Evolutionary conservation across 2,113 vertebrate species (phyloP).

Genomic region (Lepus timidus): DNA sequence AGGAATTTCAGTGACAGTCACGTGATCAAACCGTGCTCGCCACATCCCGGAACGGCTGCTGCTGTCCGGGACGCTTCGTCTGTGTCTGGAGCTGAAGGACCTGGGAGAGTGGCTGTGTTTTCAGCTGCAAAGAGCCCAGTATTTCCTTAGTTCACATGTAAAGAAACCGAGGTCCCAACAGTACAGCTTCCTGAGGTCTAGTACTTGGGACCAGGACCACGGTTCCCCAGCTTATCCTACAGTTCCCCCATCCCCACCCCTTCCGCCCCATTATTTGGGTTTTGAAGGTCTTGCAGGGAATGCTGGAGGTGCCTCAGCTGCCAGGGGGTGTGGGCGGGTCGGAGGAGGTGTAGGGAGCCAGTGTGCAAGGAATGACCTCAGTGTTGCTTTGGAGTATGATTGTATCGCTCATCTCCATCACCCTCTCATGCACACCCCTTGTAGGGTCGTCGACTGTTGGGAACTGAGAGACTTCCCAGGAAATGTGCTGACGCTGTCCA

Average conservation of each 20-base stretch:
- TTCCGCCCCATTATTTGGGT: background rate
- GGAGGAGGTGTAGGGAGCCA: background rate
- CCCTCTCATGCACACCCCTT: background rate
- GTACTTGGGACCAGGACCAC: background rate
- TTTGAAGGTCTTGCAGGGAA: background rate
- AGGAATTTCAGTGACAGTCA: background rate
- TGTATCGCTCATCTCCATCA: background rate
- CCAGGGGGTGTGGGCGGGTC: background rate
- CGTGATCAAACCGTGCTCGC: background rate
- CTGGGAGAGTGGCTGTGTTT: background rate
- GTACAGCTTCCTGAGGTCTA: background rate
- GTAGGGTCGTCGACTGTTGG: too few relatives aligned
- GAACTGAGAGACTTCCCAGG: too few relatives aligned
- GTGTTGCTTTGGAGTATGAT: conserved; percentile 31
- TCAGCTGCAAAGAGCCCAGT: background rate
- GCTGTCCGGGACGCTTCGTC: background rate
- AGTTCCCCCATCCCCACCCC: background rate
- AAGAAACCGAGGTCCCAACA: background rate
- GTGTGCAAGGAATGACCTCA: background rate
- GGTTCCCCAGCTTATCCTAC: background rate
- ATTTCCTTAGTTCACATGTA: background rate
- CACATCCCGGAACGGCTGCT: background rate
- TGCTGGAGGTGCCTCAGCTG: background rate
- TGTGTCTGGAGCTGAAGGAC: background rate
- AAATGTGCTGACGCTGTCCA: too few relatives aligned